Base-by-base conservation (phyloP, 2,888 invertebrate species). In the Ennomos fuscantarius region DNA sequence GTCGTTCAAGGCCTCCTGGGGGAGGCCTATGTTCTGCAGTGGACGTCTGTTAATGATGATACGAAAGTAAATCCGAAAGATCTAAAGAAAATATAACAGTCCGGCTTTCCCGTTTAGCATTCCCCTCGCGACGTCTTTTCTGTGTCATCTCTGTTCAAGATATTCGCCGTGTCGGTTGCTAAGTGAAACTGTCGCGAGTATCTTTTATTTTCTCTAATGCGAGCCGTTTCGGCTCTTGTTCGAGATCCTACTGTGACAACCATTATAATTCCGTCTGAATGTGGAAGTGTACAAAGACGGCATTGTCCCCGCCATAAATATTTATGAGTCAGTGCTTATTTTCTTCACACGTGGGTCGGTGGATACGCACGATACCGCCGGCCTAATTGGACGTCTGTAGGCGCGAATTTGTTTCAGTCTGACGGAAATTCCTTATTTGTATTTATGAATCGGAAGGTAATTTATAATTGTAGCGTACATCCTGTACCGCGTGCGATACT, bases 211-310 rank as follows among this genome's bases (percentile, higher is more conserved):
- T 82, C 71, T 78, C 72, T 86, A 91, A 91, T 86, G 86, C 81
- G 83, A 81, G 77, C 79, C 85, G 88, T 90, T 88, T 86, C 86
- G 88, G 82, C 84, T 87, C 80, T 91, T 89, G 88, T 90, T 89
- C 84, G 81, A 78, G 84, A 80, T 87, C 86, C 82, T 84, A 86
- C 84, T 87, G 86, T 85, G 87, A 88, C 89, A 89, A 86, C 86
- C 86, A 90, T 91, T 90, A 89, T 88, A 89, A 89, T 91, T 91
- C 87, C 74, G 72, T 79, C 81, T 86, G 88, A 89, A 91, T 90
- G 84, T 88, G 84, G 84, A 87, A 86, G 84, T 84, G 69, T 82
- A 89, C 87, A 90, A 89, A 89, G 86, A 82, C 76, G 81, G 84
- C 84, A 84, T 90, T 90, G 89, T 90, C 76, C 78, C 70, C 73